Evolutionary conservation across 1,140 invertebrate species (phyloP).

Genomic region (Oedothorax gibbosus): DNA sequence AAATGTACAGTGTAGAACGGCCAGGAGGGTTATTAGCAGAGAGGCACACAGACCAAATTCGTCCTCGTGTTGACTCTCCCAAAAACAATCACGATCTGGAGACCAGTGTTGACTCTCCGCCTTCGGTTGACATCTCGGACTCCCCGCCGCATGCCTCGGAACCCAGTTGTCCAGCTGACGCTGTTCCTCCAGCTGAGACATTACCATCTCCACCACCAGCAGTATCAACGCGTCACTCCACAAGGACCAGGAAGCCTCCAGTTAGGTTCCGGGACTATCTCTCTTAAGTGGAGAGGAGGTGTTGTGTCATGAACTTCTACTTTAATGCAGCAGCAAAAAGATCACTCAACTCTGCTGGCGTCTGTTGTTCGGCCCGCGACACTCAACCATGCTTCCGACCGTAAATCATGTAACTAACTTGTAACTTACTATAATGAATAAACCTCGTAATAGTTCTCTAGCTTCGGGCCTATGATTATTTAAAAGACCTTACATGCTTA

Average conservation of each 20-base stretch:
- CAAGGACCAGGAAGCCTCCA: neutral
- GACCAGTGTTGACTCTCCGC: neutral
- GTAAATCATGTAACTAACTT: no score
- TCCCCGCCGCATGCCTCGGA: neutral
- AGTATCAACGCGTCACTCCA: neutral
- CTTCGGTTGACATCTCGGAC: neutral
- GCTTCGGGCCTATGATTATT: no score
- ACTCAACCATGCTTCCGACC: no score
- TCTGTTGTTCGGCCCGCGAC: no score
- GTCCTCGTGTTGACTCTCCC: neutral
- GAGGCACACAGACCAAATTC: conserved; percentile 8
- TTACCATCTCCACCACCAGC: neutral
- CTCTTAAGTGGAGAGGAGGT: neutral
- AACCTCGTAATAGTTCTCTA: no score
- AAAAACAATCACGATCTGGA: neutral
- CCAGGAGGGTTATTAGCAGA: neutral
- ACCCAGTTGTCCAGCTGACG: neutral
- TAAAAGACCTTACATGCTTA: no score
- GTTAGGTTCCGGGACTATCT: neutral
- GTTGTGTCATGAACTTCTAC: neutral
- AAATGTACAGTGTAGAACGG: neutral
- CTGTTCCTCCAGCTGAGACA: neutral
- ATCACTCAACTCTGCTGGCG: no score
- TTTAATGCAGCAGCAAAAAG: no score
- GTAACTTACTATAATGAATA: no score